Base-by-base conservation (phyloP, 2,797 vertebrate genomes). In the Semaprochilodus insignis region DNA sequence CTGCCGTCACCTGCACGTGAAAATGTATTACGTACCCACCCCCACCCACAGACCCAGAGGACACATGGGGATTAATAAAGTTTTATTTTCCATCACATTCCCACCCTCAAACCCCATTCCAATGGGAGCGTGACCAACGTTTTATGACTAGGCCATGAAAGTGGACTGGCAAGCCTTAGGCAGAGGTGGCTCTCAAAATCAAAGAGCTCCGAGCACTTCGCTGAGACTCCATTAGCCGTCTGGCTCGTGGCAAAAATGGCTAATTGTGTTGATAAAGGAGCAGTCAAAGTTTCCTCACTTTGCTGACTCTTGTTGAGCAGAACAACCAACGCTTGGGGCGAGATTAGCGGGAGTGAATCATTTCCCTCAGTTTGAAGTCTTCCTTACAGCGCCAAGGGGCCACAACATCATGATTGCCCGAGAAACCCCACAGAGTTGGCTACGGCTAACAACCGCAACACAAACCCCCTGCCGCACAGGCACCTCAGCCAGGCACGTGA, bases 1-100 rank as follows among this genome's bases (percentile, higher is more conserved):
- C 11, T n/a, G 34, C 36, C 21, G 74, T 74, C 17, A 54, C 59
- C 81, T 70, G 36, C 57, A 15, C 80, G 48, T 83, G 83, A 82
- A 85, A 85, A 74, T 82, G 84, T 85, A 90, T 91, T 91, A 86
- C 71, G 81, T 48, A 10, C 55, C 55, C 86, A 85, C 87, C 83
- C 66, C 74, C 17, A 63, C 72, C 75, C 77, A 88, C 86, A 86
- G 78, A 81, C 82, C 67, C 60, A 19, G 34, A 80, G 87, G 44
- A 74, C 85, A 88, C 86, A 52, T 21, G 52, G 62, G 62, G 84
- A 87, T 84, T 85, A 85, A 83, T 77, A 81, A 80, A 81, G 67
- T 83, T 85, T 87, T 80, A 80, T 80, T 83, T 83, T 44, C 76
- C 79, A 83, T 79, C 78, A 82, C 69, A 75, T 73, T 74, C 19